Evolutionary conservation across 2,113 vertebrate genomes (phyloP), one percentile per base, ranked within the genome.

Genomic region (Tachuris rubrigastra): DNA sequence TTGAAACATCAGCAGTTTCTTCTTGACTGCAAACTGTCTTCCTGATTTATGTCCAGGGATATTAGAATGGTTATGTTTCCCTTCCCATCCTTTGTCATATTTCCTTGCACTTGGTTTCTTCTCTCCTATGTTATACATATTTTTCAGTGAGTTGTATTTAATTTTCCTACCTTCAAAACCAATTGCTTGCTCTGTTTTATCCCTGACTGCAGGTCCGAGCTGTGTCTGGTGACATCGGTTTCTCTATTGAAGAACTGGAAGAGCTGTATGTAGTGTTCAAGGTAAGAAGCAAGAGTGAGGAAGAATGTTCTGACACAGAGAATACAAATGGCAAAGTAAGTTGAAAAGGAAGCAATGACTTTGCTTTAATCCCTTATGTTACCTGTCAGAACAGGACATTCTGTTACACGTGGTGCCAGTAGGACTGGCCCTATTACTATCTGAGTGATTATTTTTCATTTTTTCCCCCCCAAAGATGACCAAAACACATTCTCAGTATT

Each of bases 201-300:
- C 31, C 11, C 5, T 86, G 35, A 85, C 62, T 74, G 9, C 96
- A 99, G 99, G 99, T 99, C 31, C 98, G 99, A 93, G 98, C 99
- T 63, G 98, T 99, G 93, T 99, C 99, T 97, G 97, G 99, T 3
- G 99, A 99, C 85, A 98, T 99, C 2, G 99, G 99, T 23, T 99
- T 99, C 96, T 98, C 97, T 56, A 98, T 99, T 21, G 99, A 99
- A 95, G 99, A 99, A 85, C 95, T 99, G 77, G 99, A 99, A 96
- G 99, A 99, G 44, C 98, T 99, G 8, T 99, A 99, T 95, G 98
- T 99, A 90, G 98, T 99, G 87, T 99, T 99, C 96, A 99, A 99
- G 99, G 99, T 99, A 92, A 96, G 93, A 94, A 77, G 28, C 27
- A 33, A 25, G 39, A 53, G 35, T 14, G 35, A 78, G 50, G 33